Base-by-base conservation (phyloP, 2,113 vertebrate genomes). In the Centropus bengalensis region DNA sequence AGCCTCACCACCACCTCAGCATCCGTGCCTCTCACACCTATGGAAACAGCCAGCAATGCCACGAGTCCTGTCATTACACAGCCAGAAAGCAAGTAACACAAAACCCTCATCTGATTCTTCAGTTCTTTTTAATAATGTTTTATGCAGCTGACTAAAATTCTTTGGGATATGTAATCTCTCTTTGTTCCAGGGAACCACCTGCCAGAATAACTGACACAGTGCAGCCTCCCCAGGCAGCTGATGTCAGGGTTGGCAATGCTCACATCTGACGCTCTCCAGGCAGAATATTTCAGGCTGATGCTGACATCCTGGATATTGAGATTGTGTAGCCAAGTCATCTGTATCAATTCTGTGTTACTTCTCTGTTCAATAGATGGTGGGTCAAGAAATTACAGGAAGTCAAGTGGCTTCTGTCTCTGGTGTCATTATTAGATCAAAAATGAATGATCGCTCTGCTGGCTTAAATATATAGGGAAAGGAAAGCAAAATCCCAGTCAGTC, bases 171-270 rank as follows among this genome's bases (percentile, higher is more conserved):
- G 89, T 71, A 71, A 75, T 60, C 40, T 90, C 33, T 30, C 33
- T 91, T 45, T 82, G 47, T 63, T 81, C 59, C 63, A 55, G 15
- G 36, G 86, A 93, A 32, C 17, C 58, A 91, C 73, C 70, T 79
- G 63, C 33, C 85, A 79, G 67, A 84, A 79, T n/a, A 92, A 82
- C 49, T 6, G 63, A 73, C 20, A 64, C 0, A 3, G 52, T 0
- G 0, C 54, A 71, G 54, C 12, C 62, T 94, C 58, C 69, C 81
- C 12, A 49, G n/a, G 52, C 70, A 89, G 82, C 45, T 74, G 88
- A 96, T 87, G 86, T 96, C 94, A 96, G 83, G 59, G 66, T 12
- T 96, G 92, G 78, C 80, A 92, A 23, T n/a, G 79, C 52, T 94
- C 30, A 58, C 1, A 3, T 52, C 44, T 83, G 60, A 83, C 4